Conservation (phyloP, 2,113 vertebrate species). For the Lutjanus erythropterus region DNA sequence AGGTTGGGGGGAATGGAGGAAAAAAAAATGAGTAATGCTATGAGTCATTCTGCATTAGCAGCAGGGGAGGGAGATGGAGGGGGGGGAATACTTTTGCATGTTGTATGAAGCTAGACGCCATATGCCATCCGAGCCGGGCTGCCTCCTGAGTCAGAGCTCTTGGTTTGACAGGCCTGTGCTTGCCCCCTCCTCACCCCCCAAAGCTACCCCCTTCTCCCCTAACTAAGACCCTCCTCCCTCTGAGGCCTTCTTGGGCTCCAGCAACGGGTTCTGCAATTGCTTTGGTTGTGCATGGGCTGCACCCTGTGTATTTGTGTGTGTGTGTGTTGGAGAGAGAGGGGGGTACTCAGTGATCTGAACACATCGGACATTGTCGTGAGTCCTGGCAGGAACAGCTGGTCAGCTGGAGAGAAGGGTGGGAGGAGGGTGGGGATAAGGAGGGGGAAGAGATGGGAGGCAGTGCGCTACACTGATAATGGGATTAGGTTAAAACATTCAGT, state of each 20-base stretch:
- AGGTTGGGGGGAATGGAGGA: background rate
- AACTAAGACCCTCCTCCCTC: slow-evolving; percentile 84
- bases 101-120: slow-evolving; percentile 99
- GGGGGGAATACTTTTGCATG: slow-evolving; percentile 97
- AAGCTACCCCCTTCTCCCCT: slow-evolving; percentile 69
- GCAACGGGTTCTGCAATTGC: slow-evolving; percentile 67
- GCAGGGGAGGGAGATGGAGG: slow-evolving; percentile 78
- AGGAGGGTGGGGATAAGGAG: slow-evolving; percentile 83
- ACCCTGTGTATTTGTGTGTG: slow-evolving; percentile 52
- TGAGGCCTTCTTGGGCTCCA: slow-evolving; percentile 59
- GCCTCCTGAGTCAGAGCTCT: slow-evolving; percentile 92
- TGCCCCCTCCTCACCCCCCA: slow-evolving; percentile 86
- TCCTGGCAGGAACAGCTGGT: slow-evolving; percentile 98
- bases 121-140: slow-evolving; percentile 95
- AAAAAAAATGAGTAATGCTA: slow-evolving; percentile 95
- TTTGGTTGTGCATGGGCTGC: slow-evolving; percentile 68
- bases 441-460: slow-evolving; percentile 84
- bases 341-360: slow-evolving; percentile 92
- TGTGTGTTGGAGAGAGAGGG: slow-evolving; percentile 59
- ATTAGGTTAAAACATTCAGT: slow-evolving; percentile 86
- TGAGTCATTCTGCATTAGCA: slow-evolving; percentile 98
- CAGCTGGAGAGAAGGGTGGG: slow-evolving; percentile 89
- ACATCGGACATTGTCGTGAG: slow-evolving; percentile 94
- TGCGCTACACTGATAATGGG: slow-evolving; percentile 94
- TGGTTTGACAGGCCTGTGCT: slow-evolving; percentile 92